These are phyloP conservation scores for Eucera pruinosa DNA, from an alignment of 2,888 invertebrate species.

Conservation along the genomic window DNA sequence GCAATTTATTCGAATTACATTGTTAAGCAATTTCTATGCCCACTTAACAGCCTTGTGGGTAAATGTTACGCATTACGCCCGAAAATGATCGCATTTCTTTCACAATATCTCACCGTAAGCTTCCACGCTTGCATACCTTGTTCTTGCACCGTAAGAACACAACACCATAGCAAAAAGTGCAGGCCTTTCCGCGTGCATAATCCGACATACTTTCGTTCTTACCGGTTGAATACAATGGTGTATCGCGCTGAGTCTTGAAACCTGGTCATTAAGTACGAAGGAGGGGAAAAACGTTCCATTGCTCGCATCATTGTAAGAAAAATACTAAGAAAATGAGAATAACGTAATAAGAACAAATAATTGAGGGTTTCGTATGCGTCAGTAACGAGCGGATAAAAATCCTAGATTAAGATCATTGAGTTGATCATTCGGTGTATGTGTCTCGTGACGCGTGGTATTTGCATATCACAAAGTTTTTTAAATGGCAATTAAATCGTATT, in stretches of 20 bases:
- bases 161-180: constrained; percentile 9
- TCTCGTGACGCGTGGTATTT: background rate
- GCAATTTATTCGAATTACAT: constrained; percentile 10
- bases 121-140: background rate
- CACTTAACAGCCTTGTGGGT: background rate
- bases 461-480: no score
- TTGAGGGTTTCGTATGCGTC: constrained; percentile 3
- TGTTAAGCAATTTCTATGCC: constrained; percentile 20
- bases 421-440: constrained; percentile 7
- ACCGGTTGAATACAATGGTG: background rate
- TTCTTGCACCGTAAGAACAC: background rate
- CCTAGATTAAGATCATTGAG: background rate
- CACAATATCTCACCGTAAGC: background rate
- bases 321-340: background rate
- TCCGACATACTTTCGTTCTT: constrained; percentile 2
- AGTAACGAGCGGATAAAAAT: background rate
- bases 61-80: constrained; percentile 3
- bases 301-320: background rate
- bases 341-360: constrained; percentile 11
- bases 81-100: constrained; percentile 21
- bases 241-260: background rate
- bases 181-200: background rate
- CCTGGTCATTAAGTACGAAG: no score
- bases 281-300: background rate
- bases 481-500: no score